Base-by-base conservation (phyloP, 2,113 vertebrate species). In the Grammomys surdaster region DNA sequence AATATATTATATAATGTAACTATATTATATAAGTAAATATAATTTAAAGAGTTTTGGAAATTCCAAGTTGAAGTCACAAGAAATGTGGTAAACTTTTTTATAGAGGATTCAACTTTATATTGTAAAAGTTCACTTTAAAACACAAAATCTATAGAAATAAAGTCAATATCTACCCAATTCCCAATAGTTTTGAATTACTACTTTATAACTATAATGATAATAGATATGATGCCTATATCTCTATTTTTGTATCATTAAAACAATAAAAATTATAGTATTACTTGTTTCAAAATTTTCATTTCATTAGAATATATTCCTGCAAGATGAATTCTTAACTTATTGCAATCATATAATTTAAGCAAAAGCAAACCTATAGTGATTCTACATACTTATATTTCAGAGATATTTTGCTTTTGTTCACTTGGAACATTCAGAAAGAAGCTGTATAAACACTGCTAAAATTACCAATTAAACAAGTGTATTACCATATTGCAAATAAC, bases 281-380 rank as follows among this genome's bases (percentile, higher is more conserved):
- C 13, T 73, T 70, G 33, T 78, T 88, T 51, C 48, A 65, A n/a
- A 85, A 12, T 86, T 80, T 93, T 0, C 31, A 75, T 58, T 94
- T 82, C n/a, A 4, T 86, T 70, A 91, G 28, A 11, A 86, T 81
- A 91, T 89, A 82, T 95, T 91, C 11, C 14, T 28, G 65, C 10
- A 94, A 80, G 36, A 86, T 89, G 33, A 91, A 91, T 81, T 94
- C 24, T 63, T 70, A 91, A 95, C 28, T 86, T 43, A 77, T 81
- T n/a, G 88, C 46, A 91, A 81, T 58, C 36, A 94, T 17, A 80
- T 75, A 91, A 85, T 73, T 78, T 93, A 70, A 89, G 90, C 46
- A 24, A 58, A 70, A 26, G 63, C 28, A 76, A 76, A 90, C 28
- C 95, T 17, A 80, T 10, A 54, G 9, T 95, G 51, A 80, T 19